Evolutionary conservation across 2,113 vertebrate genomes (phyloP), one percentile per base, ranked within the genome.

Genomic region (Piaya cayana): DNA sequence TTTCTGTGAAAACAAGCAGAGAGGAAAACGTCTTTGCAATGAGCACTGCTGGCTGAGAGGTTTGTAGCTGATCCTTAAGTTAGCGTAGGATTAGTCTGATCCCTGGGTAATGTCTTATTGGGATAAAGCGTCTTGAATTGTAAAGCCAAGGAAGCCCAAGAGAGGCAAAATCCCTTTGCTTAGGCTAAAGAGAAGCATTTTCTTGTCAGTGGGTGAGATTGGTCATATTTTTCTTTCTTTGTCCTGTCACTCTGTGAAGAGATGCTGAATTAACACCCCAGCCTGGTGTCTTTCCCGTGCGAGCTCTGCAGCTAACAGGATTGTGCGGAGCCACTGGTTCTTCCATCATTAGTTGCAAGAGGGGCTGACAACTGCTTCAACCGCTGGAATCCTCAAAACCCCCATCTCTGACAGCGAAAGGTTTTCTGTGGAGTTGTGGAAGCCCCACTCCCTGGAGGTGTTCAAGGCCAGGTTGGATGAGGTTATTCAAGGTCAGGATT

Each of bases 141-240:
- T 11, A 77, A 89, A 80, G 81, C 76, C 77, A 15, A 26, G 49
- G 62, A 76, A 86, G 59, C 77, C 95, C 85, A 27, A 59, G 88
- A 77, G 85, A 86, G 81, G 85, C n/a, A 27, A 67, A 91, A 64
- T 89, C 72, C 63, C 37, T 79, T 71, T 72, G 72, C 83, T 86
- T 30, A 49, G 85, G 32, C 53, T 80, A 76, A 69, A 68, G 69
- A 55, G 69, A 55, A 83, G 34, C 29, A 1, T 64, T 74, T 74
- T 45, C 70, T 25, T 49, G 74, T 36, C 53, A 27, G 82, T 16
- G 27, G n/a, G 50, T 78, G 83, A 59, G 80, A n/a, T 49, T 37
- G 80, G 32, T 11, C 21, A 1, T 52, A 2, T 67, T 62, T 62
- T 36, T 4, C 32, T 34, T 43, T 10, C 60, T 86, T 78, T 49